Evolutionary conservation across 2,888 invertebrate species (phyloP).

Genomic region (Cheilosia vernalis): DNA sequence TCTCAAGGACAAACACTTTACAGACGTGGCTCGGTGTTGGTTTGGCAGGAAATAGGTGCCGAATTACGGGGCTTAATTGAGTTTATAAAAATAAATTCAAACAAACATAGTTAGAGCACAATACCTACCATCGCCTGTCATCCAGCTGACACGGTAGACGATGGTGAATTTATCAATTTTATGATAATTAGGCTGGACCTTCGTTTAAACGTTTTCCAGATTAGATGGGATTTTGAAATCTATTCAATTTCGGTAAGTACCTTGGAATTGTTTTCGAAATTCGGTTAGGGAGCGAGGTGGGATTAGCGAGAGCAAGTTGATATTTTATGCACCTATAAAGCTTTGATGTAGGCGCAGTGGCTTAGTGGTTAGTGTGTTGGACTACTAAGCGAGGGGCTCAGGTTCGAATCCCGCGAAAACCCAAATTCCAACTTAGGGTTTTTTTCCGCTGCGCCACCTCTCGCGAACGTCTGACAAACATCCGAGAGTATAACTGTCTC

Average conservation of each 20-base stretch:
- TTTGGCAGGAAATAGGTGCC: slow-evolving; percentile 1
- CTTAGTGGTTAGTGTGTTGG: too few species aligned
- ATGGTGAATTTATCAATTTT: neutral
- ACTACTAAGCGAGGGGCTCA: too few species aligned
- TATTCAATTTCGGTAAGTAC: neutral
- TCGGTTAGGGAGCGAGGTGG: too few species aligned
- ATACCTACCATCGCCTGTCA: neutral
- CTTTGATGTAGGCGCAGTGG: too few species aligned
- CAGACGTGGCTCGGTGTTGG: slow-evolving; percentile 18
- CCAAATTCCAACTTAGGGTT: too few species aligned
- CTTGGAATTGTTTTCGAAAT: neutral
- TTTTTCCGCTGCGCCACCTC: too few species aligned
- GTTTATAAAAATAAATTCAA: slow-evolving; percentile 18
- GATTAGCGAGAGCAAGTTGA: too few species aligned
- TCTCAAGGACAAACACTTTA: slow-evolving; percentile 43
- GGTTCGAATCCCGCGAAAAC: too few species aligned
- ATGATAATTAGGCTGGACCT: slow-evolving; percentile 2
- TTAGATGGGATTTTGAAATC: neutral
- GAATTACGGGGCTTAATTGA: slow-evolving; percentile 33
- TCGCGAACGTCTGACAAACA: too few species aligned
- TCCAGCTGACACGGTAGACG: neutral
- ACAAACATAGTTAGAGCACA: neutral
- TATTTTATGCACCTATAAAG: too few species aligned
- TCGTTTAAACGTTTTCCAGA: neutral
- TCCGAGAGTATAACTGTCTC: too few species aligned